phyloP scores from a whole-genome alignment of 2,888 invertebrate genomes.

The Synanthedon formicaeformis region DNA sequence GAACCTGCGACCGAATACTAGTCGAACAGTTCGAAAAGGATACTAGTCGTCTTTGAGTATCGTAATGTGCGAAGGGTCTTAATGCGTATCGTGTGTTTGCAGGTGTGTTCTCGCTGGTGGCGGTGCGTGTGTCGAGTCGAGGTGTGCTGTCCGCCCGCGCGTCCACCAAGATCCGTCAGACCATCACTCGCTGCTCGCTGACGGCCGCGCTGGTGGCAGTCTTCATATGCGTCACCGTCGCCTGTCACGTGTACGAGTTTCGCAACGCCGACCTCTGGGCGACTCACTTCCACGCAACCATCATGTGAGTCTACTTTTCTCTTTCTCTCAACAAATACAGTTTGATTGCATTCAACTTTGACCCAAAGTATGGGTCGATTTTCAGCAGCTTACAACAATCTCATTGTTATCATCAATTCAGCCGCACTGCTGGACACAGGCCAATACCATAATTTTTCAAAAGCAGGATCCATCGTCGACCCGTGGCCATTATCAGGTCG shows the following conservation, averaged over 20 bases:
- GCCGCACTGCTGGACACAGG: too few species aligned
- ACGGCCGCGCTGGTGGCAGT: conserved; percentile 82
- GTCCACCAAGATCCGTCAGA: conserved; percentile 86
- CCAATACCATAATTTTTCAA: too few species aligned
- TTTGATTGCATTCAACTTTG: too few species aligned
- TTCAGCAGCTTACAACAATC: too few species aligned
- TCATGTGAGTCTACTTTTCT: conserved; percentile 76
- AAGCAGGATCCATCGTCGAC: too few species aligned
- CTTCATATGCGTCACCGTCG: conserved; percentile 83
- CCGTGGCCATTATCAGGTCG: too few species aligned
- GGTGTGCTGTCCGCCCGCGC: conserved; percentile 88
- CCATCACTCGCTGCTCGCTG: conserved; percentile 86
- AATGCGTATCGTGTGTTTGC: conserved; percentile 12
- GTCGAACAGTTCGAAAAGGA: too few species aligned
- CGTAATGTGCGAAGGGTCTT: background rate
- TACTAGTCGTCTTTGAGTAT: too few species aligned
- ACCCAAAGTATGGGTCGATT: too few species aligned
- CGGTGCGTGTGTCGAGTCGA: conserved; percentile 83
- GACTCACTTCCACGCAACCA: conserved; percentile 79
- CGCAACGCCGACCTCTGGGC: conserved; percentile 81
- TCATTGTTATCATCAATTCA: too few species aligned
- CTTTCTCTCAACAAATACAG: too few species aligned
- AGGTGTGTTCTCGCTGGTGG: conserved; percentile 84
- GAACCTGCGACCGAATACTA: too few species aligned
- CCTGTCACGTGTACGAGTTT: conserved; percentile 87